Percentiles rank a stretch among this genome's conserved stretches.
These are phyloP conservation scores for Acanthurus leucopareius DNA, from an alignment of 2,797 vertebrate genomes.

Conservation along the genomic window DNA sequence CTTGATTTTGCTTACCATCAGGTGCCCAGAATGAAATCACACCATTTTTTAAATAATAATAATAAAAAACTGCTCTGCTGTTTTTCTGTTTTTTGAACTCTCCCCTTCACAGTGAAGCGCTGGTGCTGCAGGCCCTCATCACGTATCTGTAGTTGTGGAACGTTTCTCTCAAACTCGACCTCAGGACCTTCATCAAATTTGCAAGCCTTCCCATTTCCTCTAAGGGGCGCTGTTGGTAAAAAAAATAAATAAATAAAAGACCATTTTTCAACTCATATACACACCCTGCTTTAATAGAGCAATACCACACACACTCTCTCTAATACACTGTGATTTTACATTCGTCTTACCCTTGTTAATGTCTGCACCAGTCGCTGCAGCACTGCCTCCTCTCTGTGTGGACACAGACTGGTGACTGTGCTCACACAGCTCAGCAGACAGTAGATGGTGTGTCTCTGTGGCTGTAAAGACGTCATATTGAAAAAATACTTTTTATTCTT, in stretches of 20 bases:
- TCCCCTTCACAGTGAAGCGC: conserved; percentile 46
- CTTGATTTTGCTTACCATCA: neutral
- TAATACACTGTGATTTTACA: neutral
- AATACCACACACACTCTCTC: neutral
- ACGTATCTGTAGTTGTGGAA: conserved; percentile 52
- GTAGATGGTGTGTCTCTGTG: conserved; percentile 83
- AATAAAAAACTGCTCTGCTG: neutral
- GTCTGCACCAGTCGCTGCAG: conserved; percentile 81
- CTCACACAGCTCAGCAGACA: conserved; percentile 86
- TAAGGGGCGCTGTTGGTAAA: conserved; percentile 68
- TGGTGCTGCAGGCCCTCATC: conserved; percentile 51
- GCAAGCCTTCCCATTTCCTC: conserved; percentile 71
- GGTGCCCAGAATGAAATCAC: neutral
- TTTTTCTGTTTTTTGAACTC: neutral
- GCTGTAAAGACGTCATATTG: conserved; percentile 62
- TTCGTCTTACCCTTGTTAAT: conserved; percentile 82
- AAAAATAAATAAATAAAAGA: conserved; percentile 15
- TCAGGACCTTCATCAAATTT: conserved; percentile 76
- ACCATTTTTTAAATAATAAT: neutral
- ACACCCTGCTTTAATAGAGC: neutral
- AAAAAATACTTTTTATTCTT: neutral
- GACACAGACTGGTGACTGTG: conserved; percentile 82
- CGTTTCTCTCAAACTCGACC: conserved; percentile 71
- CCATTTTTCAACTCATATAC: neutral
- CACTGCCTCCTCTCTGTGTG: conserved; percentile 83